phyloP scores from a whole-genome alignment of 35 echinoderm and acorn worm species.

The Amphiura filiformis region DNA sequence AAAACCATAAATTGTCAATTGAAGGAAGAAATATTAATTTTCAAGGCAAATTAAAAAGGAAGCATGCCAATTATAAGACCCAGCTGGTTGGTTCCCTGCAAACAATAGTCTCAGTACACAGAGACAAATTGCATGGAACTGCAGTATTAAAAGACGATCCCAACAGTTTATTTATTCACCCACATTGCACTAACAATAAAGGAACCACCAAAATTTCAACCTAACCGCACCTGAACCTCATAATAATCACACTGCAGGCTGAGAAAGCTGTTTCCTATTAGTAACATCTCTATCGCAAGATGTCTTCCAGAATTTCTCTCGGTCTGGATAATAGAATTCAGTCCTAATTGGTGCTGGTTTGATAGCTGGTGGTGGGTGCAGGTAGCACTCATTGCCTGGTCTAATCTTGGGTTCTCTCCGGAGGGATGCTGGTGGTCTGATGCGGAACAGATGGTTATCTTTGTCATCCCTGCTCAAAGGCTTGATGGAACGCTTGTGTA shows the following conservation, averaged over 20 bases:
- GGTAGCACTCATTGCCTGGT: constrained; percentile 79
- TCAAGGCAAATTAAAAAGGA: no score
- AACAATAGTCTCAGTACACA: no score
- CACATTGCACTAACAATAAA: no score
- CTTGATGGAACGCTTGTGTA: constrained; percentile 49
- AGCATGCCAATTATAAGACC: no score
- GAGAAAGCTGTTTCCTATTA: constrained; percentile 35
- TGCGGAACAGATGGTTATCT: constrained; percentile 71
- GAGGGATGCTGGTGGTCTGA: constrained; percentile 31
- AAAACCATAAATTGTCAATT: no score
- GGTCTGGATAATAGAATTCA: constrained; percentile 93
- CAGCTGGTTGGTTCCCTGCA: no score
- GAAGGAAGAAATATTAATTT: no score
- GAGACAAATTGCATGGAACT: no score
- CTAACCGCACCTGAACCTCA: no score
- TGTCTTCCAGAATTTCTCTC: constrained; percentile 79
- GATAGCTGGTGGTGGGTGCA: constrained; percentile 77
- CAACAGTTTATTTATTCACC: no score
- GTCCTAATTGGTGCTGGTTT: constrained; percentile 66
- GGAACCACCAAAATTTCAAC: no score
- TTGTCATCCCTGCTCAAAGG: constrained; percentile 45
- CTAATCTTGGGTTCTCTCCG: constrained; percentile 28
- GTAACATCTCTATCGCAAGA: constrained; percentile 59
- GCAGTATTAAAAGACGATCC: no score
- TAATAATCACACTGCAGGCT: constrained; percentile 5